Evolutionary conservation across 2,113 vertebrate genomes (phyloP), one percentile per base, ranked within the genome.

Genomic region (Chloropsis cyanopogon): DNA sequence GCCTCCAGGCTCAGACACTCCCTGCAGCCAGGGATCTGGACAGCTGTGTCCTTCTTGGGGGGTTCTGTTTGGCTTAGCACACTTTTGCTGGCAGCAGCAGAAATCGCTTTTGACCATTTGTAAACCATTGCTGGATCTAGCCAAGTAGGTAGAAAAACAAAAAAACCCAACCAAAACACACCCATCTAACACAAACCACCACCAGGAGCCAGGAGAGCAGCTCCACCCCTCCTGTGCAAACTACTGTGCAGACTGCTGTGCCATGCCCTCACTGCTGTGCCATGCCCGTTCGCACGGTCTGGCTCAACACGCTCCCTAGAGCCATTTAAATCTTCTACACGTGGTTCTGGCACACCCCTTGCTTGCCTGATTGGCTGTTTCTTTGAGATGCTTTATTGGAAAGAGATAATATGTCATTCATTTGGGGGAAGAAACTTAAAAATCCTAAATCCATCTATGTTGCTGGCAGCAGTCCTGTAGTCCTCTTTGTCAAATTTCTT

Each of bases 281-380:
- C 31, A 15, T 7, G 6, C 19, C 23, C 23, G 1, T 35, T 65
- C 20, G 14, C 23, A 18, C 9, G 3, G 5, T 54, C 28, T 9
- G 5, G 23, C 47, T 72, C 9, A 24, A 13, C 14, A 18, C 0
- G 0, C 17, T 53, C 11, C 41, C 12, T 54, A 15, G 59, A 39
- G 41, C 41, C 15, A 23, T 56, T 84, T 39, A 73, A 65, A n/a
- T 73, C 59, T 56, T 19, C 12, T 28, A 14, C 14, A 23, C 13
- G 12, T 47, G 22, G 39, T 72, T 22, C 26, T 54, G n/a, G 8
- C 26, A 33, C 14, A 13, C 18, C 6, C 22, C 14, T 37, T 83
- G 49, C 23, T 53, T 8, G 2, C 33, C 17, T 63, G 20, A 9
- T 49, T 66, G 25, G 35, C 44, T 31, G 9, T 56, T 71, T 76